Evolutionary conservation across 2,797 vertebrate genomes (phyloP).

Genomic region (Dendrocincla fuliginosa): DNA sequence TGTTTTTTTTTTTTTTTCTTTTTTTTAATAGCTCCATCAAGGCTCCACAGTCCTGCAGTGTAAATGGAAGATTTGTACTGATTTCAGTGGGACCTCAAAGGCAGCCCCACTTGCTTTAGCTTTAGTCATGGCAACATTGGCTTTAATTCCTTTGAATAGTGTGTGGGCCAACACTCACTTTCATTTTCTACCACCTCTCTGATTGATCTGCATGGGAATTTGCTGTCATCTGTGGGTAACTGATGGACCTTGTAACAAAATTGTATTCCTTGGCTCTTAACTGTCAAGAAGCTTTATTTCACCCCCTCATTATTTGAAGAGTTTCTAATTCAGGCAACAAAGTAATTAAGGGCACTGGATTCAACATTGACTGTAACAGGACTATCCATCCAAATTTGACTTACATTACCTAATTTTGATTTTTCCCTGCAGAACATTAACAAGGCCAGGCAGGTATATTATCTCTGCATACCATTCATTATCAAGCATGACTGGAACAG

Average conservation of each 20-base stretch:
- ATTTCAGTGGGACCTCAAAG: neutral
- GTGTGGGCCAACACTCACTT: constrained; percentile 7
- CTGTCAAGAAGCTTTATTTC: constrained; percentile 30
- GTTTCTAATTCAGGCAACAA: constrained; percentile 49
- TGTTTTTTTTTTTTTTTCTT: neutral
- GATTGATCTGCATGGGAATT: constrained; percentile 6
- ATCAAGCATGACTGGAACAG: constrained; percentile 64
- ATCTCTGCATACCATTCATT: constrained; percentile 53
- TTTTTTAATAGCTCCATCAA: neutral
- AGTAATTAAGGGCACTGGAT: constrained; percentile 62
- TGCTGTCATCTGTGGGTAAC: constrained; percentile 45
- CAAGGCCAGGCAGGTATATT: constrained; percentile 43
- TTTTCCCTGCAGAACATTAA: constrained; percentile 39
- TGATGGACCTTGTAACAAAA: constrained; percentile 20
- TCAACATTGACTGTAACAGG: constrained; percentile 43
- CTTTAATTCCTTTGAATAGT: constrained; percentile 32
- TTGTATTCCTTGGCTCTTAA: constrained; percentile 18
- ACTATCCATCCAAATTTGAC: constrained; percentile 57
- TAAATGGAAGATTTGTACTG: neutral
- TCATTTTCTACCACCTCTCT: constrained; percentile 16
- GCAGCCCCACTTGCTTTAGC: constrained; percentile 1
- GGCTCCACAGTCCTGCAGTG: neutral
- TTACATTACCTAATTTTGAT: constrained; percentile 53
- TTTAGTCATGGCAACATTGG: neutral
- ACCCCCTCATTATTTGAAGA: neutral